Evolutionary conservation across 53 echinoderm and acorn worm species (phyloP).

Genomic region (Temnopleurus reevesii): DNA sequence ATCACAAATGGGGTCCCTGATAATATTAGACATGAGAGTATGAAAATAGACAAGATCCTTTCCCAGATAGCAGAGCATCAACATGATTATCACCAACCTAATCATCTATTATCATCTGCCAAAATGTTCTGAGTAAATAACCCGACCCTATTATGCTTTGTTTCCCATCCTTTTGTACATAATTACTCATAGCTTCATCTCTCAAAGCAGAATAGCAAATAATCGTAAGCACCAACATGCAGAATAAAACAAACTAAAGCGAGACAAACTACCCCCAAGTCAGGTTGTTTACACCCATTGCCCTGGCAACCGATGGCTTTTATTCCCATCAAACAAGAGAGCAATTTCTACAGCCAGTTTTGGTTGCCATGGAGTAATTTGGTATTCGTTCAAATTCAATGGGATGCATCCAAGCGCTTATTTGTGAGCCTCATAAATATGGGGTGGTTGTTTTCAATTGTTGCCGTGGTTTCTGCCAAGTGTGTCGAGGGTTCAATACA

Average conservation of each 20-base stretch:
- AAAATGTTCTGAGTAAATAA: conserved; percentile 20
- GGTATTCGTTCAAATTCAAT: conserved; percentile 50
- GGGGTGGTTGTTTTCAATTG: conserved; percentile 25
- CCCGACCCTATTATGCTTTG: neutral
- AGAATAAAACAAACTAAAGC: conserved; percentile 33
- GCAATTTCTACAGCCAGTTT: conserved; percentile 44
- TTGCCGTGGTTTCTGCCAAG: conserved; percentile 49
- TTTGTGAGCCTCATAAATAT: neutral
- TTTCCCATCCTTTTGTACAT: neutral
- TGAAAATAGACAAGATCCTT: neutral
- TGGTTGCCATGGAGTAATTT: conserved; percentile 54
- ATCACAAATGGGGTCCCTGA: neutral
- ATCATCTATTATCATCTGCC: conserved; percentile 1
- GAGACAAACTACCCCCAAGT: conserved; percentile 58
- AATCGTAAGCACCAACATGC: conserved; percentile 20
- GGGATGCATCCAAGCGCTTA: neutral
- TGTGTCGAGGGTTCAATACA: neutral
- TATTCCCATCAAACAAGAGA: conserved; percentile 44
- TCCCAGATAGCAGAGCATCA: neutral
- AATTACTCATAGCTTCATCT: conserved; percentile 17
- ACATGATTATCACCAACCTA: neutral
- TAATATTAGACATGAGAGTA: neutral
- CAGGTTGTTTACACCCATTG: conserved; percentile 59
- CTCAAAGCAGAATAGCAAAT: conserved; percentile 29
- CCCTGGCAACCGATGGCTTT: conserved; percentile 50